Conservation (phyloP, 1,140 invertebrate genomes). For the Kradibia gibbosae region DNA sequence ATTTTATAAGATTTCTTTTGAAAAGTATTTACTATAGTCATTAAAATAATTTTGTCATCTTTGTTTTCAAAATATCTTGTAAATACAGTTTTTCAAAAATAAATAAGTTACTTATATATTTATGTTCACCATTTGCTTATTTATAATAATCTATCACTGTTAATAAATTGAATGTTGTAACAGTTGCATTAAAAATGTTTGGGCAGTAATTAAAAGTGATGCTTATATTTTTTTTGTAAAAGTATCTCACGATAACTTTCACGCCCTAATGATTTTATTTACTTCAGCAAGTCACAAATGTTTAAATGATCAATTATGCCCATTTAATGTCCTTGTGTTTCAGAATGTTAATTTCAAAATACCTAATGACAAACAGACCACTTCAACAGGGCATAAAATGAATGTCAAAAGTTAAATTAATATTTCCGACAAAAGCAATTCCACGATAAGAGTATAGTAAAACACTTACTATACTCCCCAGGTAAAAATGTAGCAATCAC, state of each 20-base stretch:
- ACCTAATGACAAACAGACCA: neutral
- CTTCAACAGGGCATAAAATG: neutral
- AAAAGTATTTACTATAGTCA: no score
- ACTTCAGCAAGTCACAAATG: neutral
- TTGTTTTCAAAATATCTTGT: no score
- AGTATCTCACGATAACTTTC: neutral
- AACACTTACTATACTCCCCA: neutral
- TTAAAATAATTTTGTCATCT: no score
- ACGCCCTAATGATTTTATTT: neutral
- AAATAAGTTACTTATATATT: no score
- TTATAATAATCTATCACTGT: no score
- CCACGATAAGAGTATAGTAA: neutral
- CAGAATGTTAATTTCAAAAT: neutral
- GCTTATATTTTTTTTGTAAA: neutral
- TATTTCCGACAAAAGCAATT: no score
- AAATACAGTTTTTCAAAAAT: no score
- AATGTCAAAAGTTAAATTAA: neutral
- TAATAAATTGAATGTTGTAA: no score
- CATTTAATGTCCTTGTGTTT: neutral
- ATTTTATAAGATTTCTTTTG: no score
- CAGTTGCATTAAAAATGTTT: neutral
- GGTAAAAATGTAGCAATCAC: neutral
- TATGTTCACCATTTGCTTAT: no score
- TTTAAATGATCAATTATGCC: neutral
- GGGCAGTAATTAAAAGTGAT: neutral